Percentiles rank a stretch among this genome's conserved stretches.
phyloP scores from a whole-genome alignment of 2,888 invertebrate genomes.

The Cenopis cana region DNA sequence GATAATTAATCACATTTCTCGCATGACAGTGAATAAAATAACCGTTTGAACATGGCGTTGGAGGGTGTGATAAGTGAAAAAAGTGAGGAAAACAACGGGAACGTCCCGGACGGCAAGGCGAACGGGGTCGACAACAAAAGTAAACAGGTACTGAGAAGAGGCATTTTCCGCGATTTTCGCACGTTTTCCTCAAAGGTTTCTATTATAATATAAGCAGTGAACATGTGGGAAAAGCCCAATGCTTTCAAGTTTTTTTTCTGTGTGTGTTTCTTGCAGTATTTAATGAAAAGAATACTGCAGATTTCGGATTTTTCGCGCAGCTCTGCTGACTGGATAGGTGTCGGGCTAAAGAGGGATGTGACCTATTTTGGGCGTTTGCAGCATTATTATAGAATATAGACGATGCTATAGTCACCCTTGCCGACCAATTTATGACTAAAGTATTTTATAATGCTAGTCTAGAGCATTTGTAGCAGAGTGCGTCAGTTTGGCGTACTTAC shows the following conservation, averaged over 20 bases:
- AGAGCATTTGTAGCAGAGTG: slow-evolving; percentile 16
- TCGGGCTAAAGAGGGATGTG: slow-evolving; percentile 73
- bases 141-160: slow-evolving; percentile 81
- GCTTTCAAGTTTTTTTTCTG: slow-evolving; percentile 44
- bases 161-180: slow-evolving; percentile 58
- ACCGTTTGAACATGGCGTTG: slow-evolving; percentile 79
- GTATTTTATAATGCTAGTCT: slow-evolving; percentile 24
- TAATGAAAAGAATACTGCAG: slow-evolving; percentile 40
- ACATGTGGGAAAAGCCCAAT: not conserved
- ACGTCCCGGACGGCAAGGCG: slow-evolving; percentile 80
- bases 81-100: slow-evolving; percentile 83
- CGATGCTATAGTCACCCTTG: slow-evolving; percentile 20
- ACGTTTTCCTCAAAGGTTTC: slow-evolving; percentile 51
- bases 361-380: slow-evolving; percentile 75
- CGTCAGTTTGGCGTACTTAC: slow-evolving; percentile 14
- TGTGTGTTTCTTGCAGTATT: slow-evolving; percentile 33
- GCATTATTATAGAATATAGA: slow-evolving; percentile 52
- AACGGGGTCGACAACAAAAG: slow-evolving; percentile 85
- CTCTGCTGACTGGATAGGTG: slow-evolving; percentile 63
- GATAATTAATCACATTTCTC: slow-evolving; percentile 65
- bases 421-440: slow-evolving; percentile 40
- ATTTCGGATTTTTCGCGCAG: slow-evolving; percentile 72
- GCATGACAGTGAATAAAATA: slow-evolving; percentile 82
- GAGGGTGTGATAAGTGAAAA: slow-evolving; percentile 84
- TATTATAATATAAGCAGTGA: slow-evolving; percentile 34